These are phyloP conservation scores for Drepana falcataria DNA, from an alignment of 2,888 invertebrate genomes.

Conservation along the genomic window DNA sequence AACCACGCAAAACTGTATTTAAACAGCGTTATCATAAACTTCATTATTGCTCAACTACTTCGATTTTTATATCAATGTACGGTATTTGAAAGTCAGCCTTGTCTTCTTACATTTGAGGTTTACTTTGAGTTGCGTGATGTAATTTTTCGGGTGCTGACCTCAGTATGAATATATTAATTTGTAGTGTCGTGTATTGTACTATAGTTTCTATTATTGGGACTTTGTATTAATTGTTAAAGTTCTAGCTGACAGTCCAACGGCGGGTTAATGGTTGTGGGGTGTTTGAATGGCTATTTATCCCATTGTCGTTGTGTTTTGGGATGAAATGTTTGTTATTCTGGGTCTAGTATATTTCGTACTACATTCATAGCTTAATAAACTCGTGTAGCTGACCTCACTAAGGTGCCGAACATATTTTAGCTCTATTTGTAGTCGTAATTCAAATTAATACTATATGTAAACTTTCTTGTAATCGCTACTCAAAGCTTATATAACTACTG, in stretches of 20 bases:
- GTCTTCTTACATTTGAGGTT: slow-evolving; percentile 12
- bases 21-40: slow-evolving; percentile 12
- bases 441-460: neutral
- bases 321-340: slow-evolving; percentile 42
- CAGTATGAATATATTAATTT: slow-evolving; percentile 71
- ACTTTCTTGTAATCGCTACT: neutral
- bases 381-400: slow-evolving; percentile 38
- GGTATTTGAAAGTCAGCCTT: slow-evolving; percentile 20
- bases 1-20: slow-evolving; percentile 15
- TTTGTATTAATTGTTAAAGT: slow-evolving; percentile 68
- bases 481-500: no score
- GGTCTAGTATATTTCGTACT: slow-evolving; percentile 32
- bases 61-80: neutral
- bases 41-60: slow-evolving; percentile 5
- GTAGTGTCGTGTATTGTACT: slow-evolving; percentile 59
- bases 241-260: slow-evolving; percentile 59
- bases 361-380: slow-evolving; percentile 24
- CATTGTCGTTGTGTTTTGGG: slow-evolving; percentile 57
- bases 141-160: slow-evolving; percentile 54
- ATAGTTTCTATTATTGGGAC: slow-evolving; percentile 69
- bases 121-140: slow-evolving; percentile 16
- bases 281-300: slow-evolving; percentile 60
- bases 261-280: slow-evolving; percentile 62
- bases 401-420: slow-evolving; percentile 2
- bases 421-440: neutral